phyloP scores from a whole-genome alignment of 2,797 vertebrate genomes.

The Cercopithecus petaurista region DNA sequence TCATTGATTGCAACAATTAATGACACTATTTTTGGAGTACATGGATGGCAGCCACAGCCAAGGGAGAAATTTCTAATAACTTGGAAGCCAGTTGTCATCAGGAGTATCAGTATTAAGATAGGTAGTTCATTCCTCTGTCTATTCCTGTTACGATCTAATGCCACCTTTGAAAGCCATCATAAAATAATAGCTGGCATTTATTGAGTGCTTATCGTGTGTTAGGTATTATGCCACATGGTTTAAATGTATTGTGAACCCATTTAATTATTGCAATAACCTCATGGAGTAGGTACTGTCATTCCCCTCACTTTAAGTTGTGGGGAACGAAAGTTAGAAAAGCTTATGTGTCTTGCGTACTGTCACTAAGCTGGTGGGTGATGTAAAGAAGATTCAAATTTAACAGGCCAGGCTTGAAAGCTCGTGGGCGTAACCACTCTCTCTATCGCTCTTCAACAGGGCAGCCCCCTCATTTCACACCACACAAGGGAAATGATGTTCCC shows the following conservation, averaged over 20 bases:
- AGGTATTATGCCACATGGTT: background rate
- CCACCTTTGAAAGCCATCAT: conserved; percentile 14
- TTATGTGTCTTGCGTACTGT: background rate
- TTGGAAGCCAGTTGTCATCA: background rate
- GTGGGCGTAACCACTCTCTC: background rate
- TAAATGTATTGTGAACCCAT: background rate
- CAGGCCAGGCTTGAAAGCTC: background rate
- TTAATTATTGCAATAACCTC: background rate
- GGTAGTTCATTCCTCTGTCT: background rate
- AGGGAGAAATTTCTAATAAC: background rate
- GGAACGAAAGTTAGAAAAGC: background rate
- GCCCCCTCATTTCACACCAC: background rate
- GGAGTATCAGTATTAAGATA: background rate
- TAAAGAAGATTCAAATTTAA: background rate
- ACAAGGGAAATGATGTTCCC: background rate
- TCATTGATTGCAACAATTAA: background rate
- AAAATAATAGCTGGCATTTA: conserved; percentile 33
- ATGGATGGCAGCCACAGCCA: background rate
- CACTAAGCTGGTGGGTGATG: background rate
- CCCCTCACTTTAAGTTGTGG: background rate
- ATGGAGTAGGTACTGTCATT: background rate
- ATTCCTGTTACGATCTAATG: background rate
- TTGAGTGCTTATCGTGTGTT: conserved; percentile 18
- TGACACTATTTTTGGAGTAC: background rate
- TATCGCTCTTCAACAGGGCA: background rate